Base-by-base conservation (phyloP, 53 echinoderm and acorn worm species). In the Patiria pectinifera region DNA sequence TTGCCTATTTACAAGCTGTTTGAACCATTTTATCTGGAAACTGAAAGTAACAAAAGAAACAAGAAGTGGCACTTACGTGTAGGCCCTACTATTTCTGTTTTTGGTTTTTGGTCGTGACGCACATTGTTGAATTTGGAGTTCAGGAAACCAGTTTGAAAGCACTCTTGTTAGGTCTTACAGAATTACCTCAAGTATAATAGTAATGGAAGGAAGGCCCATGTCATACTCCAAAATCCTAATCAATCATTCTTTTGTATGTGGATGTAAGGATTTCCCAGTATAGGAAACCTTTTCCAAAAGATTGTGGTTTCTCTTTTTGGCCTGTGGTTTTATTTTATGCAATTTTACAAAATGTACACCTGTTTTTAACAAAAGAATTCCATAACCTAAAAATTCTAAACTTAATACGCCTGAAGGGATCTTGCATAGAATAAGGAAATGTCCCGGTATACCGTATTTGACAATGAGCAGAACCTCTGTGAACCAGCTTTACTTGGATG, bases 381-480 rank as follows among this genome's bases (percentile, higher is more conserved):
- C 66, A 14, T 18, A 0, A 62, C 26, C 61, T 14, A 83, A 16
- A 26, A 6, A 58, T 53, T 82, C 58, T 82, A 53, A 11, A 58
- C 82, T 53, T 23, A 22, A 48, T 59, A 63, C 15, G 45, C 70
- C 69, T 69, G 70, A 18, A 85, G 85, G 69, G 43, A 43, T 25
- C 24, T n/a, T 74, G 74, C 15, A 74, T n/a, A 74, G 74, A 23
- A 74, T 47, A 44, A 44, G 85, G 69, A 45, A 70, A 62, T 19
- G 45, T 62, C 85, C 53, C 8, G 53, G 53, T 53, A 49, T 49
- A 4, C 49, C 6, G 49, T n/a, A 53, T 53, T 53, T 53, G 8
- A 53, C 53, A 35, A 35, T 53, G 53, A 53, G 53, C 53, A 53
- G 84, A 84, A 26, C 84, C 84, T n/a, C 84, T 62, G 62, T 85